These are phyloP conservation scores for Atlantisia rogersi DNA, from an alignment of 2,113 vertebrate species.

Conservation along the genomic window DNA sequence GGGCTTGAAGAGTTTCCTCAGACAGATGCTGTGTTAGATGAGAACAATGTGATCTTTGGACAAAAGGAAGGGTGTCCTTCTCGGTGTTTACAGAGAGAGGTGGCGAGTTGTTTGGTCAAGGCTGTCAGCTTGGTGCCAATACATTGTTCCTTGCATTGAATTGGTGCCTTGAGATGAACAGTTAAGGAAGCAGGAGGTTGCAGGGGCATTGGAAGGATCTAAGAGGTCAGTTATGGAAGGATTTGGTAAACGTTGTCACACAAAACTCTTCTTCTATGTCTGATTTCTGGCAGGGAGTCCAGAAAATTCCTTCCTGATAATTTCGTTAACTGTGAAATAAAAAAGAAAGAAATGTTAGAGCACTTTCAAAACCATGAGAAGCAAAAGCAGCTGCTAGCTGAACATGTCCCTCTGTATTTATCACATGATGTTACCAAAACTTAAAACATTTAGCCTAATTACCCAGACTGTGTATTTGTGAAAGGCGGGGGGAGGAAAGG, in stretches of 20 bases:
- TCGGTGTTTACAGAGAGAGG: slow-evolving; percentile 63
- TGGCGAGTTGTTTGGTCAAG: slow-evolving; percentile 41
- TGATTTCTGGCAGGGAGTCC: slow-evolving; percentile 89
- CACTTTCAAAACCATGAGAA: background rate
- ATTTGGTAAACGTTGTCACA: slow-evolving; percentile 70
- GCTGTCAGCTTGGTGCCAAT: slow-evolving; percentile 56
- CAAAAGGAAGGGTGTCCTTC: slow-evolving; percentile 65
- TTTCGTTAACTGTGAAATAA: slow-evolving; percentile 92
- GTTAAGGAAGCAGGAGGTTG: slow-evolving; percentile 61
- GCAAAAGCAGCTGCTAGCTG: background rate
- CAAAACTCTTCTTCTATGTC: slow-evolving; percentile 82
- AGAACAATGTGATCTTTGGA: slow-evolving; percentile 58
- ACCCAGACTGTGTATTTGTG: background rate
- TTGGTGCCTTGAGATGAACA: slow-evolving; percentile 55
- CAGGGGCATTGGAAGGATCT: slow-evolving; percentile 55
- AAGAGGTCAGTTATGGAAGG: slow-evolving; percentile 64
- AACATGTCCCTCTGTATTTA: background rate
- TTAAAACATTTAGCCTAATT: background rate
- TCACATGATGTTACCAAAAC: background rate
- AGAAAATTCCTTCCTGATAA: slow-evolving; percentile 98
- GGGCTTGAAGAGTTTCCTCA: slow-evolving; percentile 59
- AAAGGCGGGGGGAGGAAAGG: background rate
- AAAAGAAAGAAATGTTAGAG: slow-evolving; percentile 38
- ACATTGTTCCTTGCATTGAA: slow-evolving; percentile 64
- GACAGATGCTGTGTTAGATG: slow-evolving; percentile 13